These are phyloP conservation scores for Hololepta plana DNA, from an alignment of 2,888 invertebrate species.

Conservation along the genomic window DNA sequence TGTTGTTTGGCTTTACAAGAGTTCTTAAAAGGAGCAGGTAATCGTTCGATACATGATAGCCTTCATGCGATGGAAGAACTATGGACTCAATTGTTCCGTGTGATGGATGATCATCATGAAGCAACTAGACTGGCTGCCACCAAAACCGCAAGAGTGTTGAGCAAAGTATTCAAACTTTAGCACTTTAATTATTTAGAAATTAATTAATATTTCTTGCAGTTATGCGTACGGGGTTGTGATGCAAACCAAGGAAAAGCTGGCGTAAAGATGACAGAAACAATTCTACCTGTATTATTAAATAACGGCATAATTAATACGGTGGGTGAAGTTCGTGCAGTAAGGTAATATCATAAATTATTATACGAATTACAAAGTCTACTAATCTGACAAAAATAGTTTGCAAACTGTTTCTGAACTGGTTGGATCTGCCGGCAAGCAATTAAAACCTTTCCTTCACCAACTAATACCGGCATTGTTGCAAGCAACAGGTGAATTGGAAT, in stretches of 20 bases:
- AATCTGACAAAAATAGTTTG: too few species aligned
- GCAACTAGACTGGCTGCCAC: slow-evolving; percentile 61
- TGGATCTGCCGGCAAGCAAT: slow-evolving; percentile 54
- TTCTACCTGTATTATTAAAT: slow-evolving; percentile 66
- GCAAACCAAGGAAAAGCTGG: slow-evolving; percentile 53
- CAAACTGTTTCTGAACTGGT: slow-evolving; percentile 76
- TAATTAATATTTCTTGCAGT: slow-evolving; percentile 25
- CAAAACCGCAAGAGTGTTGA: slow-evolving; percentile 48
- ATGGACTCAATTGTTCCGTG: slow-evolving; percentile 72
- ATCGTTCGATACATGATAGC: slow-evolving; percentile 25
- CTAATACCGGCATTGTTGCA: slow-evolving; percentile 71
- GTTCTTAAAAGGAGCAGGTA: slow-evolving; percentile 45
- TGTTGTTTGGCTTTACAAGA: slow-evolving; percentile 79
- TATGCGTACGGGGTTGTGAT: slow-evolving; percentile 54
- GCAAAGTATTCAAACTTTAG: slow-evolving; percentile 38
- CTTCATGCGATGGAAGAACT: slow-evolving; percentile 35
- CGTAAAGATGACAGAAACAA: slow-evolving; percentile 48
- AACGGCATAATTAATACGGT: slow-evolving; percentile 65
- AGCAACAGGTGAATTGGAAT: slow-evolving; percentile 76
- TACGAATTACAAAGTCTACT: slow-evolving; percentile 1
- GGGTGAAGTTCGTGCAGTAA: slow-evolving; percentile 57
- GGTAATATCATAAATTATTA: slow-evolving; percentile 29
- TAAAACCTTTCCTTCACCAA: slow-evolving; percentile 64
- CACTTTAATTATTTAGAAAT: slow-evolving; percentile 3
- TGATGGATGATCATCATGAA: slow-evolving; percentile 91